A percentile compares a stretch with the other conserved stretches of the same genome.
Evolutionary conservation across 2,888 invertebrate genomes (phyloP).

Genomic region (Tipula unca): DNA sequence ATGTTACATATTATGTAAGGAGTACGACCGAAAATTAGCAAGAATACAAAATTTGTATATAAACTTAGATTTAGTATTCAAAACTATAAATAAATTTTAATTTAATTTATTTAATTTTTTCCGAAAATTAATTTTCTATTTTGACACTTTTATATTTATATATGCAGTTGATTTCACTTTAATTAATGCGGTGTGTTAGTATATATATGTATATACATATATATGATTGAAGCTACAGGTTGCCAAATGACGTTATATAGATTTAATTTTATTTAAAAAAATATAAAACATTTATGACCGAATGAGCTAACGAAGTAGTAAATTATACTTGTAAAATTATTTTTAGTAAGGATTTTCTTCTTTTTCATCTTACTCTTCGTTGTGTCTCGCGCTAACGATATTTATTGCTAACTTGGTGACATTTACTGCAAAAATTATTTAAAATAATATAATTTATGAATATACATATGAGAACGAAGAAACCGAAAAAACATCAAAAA

Average conservation of each 20-base stretch:
- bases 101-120: no score
- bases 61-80: no score
- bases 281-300: neutral
- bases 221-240: neutral
- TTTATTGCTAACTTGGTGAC: neutral
- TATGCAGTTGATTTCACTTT: neutral
- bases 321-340: neutral
- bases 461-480: neutral
- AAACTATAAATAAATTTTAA: neutral
- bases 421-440: neutral
- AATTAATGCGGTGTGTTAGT: neutral
- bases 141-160: neutral
- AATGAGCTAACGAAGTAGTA: neutral
- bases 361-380: neutral
- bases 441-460: neutral
- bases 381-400: neutral
- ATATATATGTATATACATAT: neutral
- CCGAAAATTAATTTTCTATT: neutral
- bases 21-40: no score
- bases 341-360: neutral
- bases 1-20: no score
- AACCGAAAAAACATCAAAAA: neutral
- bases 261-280: neutral
- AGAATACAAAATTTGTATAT: no score
- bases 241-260: neutral